Conservation (phyloP, 2,888 invertebrate genomes). For the Acrocera orbiculus region DNA sequence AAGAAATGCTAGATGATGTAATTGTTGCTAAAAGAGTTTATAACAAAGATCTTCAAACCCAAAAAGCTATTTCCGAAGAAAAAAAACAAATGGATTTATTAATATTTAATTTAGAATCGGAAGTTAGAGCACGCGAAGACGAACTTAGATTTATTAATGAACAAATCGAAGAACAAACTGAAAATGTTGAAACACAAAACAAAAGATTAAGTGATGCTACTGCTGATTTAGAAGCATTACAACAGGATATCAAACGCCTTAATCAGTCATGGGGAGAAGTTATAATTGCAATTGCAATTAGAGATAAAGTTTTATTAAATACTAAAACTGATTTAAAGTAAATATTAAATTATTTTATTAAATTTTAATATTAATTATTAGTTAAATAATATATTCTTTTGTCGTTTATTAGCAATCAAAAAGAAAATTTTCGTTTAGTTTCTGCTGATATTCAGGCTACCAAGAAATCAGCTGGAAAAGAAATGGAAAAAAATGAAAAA, state of each 20-base stretch:
- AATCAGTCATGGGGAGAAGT: slow-evolving; percentile 59
- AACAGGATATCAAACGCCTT: slow-evolving; percentile 49
- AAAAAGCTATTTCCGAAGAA: slow-evolving; percentile 27
- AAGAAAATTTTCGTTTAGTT: slow-evolving; percentile 38
- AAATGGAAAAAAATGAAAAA: slow-evolving; percentile 48
- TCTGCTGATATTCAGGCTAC: slow-evolving; percentile 43
- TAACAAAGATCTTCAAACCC: slow-evolving; percentile 25
- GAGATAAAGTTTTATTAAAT: slow-evolving; percentile 47
- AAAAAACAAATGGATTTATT: slow-evolving; percentile 39
- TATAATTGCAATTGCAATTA: slow-evolving; percentile 46
- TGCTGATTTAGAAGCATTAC: slow-evolving; percentile 51
- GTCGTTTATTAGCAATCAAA: slow-evolving; percentile 33
- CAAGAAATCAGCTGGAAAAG: slow-evolving; percentile 44
- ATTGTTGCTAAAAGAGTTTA: slow-evolving; percentile 26
- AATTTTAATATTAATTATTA: slow-evolving; percentile 2
- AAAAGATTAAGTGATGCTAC: slow-evolving; percentile 49
- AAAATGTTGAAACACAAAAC: slow-evolving; percentile 39
- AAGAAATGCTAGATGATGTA: slow-evolving; percentile 26
- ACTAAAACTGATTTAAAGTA: slow-evolving; percentile 42
- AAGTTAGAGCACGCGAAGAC: slow-evolving; percentile 50
- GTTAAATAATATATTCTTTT: neutral
- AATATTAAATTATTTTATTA: slow-evolving; percentile 14
- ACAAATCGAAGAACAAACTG: slow-evolving; percentile 46
- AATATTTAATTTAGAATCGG: slow-evolving; percentile 46
- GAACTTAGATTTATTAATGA: slow-evolving; percentile 44